Evolutionary conservation across 2,888 invertebrate species (phyloP), one percentile per base, ranked within the genome.

Genomic region (Agrilus mali): DNA sequence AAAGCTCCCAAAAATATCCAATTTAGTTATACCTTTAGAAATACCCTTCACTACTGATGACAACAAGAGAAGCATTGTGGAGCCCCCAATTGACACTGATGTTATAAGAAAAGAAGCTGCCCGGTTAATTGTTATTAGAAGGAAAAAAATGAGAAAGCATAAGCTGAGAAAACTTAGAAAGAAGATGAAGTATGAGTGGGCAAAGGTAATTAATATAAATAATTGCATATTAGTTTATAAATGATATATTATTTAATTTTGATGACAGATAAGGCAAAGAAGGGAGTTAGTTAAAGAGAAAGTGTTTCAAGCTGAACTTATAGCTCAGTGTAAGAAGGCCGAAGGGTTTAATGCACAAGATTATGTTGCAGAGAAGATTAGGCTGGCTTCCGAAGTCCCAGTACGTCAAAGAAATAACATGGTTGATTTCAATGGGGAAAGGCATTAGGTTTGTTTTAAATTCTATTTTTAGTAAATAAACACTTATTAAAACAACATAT

Each of bases 101-200:
- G 53, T 65, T 41, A 58, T 63, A 13, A 69, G 81, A 58, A 85
- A 82, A 58, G 76, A 79, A 56, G 87, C 88, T 0, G 76, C 74
- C 0, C 70, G 83, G 41, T 64, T 89, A 45, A 80, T 89, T 50
- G 80, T 84, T 0, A 87, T 89, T 32, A 72, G 90, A 39, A 71
- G 80, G 40, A 76, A 77, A 42, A 92, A 90, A 67, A 90, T 93
- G 86, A 87, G 82, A 64, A 87, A 82, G 55, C 92, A 92, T 59
- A 84, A 89, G 61, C 68, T 84, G 37, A 81, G 68, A 61, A 92
- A 92, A 65, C 67, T 87, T 42, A 73, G 85, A 50, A 88, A 84
- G 60, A 77, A 72, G 56, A 85, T 87, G 84, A 80, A 80, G 55
- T 81, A 78, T 62, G 75, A 76, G 48, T 82, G 82, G 79, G 80